These are phyloP conservation scores for Mythimna albipuncta DNA, from an alignment of 2,888 invertebrate species.

Conservation along the genomic window DNA sequence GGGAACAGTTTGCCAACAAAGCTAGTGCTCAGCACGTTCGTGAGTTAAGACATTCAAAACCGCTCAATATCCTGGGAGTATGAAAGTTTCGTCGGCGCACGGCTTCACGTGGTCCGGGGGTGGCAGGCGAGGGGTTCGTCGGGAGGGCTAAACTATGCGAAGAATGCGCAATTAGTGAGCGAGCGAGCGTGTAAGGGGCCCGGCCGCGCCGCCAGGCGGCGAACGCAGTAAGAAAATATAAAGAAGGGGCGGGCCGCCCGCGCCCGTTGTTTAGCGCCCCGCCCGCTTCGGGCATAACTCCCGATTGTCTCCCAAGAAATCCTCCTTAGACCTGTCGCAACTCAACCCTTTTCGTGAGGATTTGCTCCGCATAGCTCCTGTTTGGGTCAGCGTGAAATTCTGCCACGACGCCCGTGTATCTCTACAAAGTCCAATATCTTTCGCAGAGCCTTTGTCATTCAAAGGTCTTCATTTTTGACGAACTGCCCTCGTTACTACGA, in stretches of 20 bases:
- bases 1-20: conserved; percentile 86
- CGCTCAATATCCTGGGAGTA: conserved; percentile 90
- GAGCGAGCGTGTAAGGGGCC: conserved; percentile 93
- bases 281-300: conserved; percentile 90
- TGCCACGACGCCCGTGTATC: conserved; percentile 80
- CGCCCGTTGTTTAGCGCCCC: conserved; percentile 90
- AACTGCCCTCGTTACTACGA: conserved; percentile 36
- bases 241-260: conserved; percentile 92
- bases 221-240: conserved; percentile 93
- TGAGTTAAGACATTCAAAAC: conserved; percentile 91
- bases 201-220: conserved; percentile 90
- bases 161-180: conserved; percentile 99
- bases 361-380: conserved; percentile 87
- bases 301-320: conserved; percentile 90
- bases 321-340: conserved; percentile 88
- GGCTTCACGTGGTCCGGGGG: conserved; percentile 90
- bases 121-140: conserved; percentile 90
- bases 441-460: conserved; percentile 70
- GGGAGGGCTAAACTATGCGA: conserved; percentile 97
- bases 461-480: conserved; percentile 67
- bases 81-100: conserved; percentile 90
- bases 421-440: conserved; percentile 79
- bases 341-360: conserved; percentile 88
- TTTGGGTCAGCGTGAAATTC: conserved; percentile 90
- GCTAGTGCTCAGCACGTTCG: conserved; percentile 84